phyloP scores from a whole-genome alignment of 1,140 invertebrate species.

The Drosophila bifasciata region DNA sequence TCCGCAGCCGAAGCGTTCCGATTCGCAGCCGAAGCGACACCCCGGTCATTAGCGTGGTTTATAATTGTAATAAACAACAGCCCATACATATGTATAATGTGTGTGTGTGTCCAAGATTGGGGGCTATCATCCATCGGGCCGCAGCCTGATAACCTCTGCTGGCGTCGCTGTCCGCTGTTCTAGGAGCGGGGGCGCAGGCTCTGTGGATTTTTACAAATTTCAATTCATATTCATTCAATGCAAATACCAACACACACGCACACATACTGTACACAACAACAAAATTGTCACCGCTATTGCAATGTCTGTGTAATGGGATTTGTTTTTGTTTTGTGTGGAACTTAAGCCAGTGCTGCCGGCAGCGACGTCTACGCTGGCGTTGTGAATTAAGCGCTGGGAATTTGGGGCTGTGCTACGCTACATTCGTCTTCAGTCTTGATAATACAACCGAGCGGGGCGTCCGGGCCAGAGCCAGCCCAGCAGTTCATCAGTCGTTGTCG shows the following conservation, averaged over 20 bases:
- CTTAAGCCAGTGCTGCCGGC: conserved; percentile 42
- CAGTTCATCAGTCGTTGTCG: conserved; percentile 29
- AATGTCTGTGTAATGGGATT: conserved; percentile 69
- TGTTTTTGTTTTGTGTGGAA: conserved; percentile 50
- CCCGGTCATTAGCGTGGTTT: conserved; percentile 47
- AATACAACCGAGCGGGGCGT: conserved; percentile 27
- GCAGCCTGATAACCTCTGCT: conserved; percentile 33
- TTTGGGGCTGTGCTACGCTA: conserved; percentile 27
- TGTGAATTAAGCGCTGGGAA: conserved; percentile 58
- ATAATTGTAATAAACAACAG: conserved; percentile 58
- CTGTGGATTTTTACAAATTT: conserved; percentile 64
- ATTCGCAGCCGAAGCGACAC: no score
- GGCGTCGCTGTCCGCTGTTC: conserved; percentile 10
- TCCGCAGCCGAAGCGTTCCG: no score
- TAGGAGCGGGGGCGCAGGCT: conserved; percentile 41
- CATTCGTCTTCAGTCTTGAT: conserved; percentile 71
- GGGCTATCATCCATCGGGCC: conserved; percentile 7
- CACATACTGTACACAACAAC: no score
- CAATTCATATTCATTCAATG: conserved; percentile 70
- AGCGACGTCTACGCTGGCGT: conserved; percentile 18
- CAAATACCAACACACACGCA: conserved; percentile 47
- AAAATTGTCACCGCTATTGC: conserved; percentile 13
- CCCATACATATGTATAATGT: conserved; percentile 18
- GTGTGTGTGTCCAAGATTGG: not conserved
- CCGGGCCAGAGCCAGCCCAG: conserved; percentile 14